Evolutionary conservation across 2,113 vertebrate species (phyloP).

Genomic region (Sorex fumeus): DNA sequence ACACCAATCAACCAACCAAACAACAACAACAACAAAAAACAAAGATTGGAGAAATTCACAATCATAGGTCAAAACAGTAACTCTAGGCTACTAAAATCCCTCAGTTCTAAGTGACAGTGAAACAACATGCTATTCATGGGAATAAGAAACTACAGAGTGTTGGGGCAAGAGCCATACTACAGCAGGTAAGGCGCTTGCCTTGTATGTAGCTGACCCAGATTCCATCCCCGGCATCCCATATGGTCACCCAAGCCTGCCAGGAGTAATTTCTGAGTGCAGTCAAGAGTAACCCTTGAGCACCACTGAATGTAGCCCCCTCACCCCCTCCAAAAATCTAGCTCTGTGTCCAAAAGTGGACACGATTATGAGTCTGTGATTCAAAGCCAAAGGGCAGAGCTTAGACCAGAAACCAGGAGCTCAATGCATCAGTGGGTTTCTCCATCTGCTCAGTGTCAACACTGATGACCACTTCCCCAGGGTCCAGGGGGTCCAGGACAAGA

Average conservation of each 20-base stretch:
- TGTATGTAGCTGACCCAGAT: too few species aligned
- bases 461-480: not conserved
- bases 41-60: not conserved
- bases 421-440: not conserved
- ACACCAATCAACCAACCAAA: too few species aligned
- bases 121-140: not conserved
- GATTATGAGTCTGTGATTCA: not conserved
- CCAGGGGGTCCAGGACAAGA: too few species aligned
- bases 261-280: too few species aligned
- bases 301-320: too few species aligned
- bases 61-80: not conserved
- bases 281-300: too few species aligned
- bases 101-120: not conserved
- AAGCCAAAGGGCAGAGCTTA: not conserved
- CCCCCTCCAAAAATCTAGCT: too few species aligned
- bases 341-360: not conserved
- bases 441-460: constrained; percentile 4
- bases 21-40: too few species aligned
- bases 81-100: not conserved
- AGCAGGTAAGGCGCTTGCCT: too few species aligned
- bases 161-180: not conserved
- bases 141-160: not conserved
- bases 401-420: not conserved
- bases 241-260: too few species aligned
- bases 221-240: too few species aligned